phyloP scores from a whole-genome alignment of 2,888 invertebrate genomes.

The Euproctis similis region DNA sequence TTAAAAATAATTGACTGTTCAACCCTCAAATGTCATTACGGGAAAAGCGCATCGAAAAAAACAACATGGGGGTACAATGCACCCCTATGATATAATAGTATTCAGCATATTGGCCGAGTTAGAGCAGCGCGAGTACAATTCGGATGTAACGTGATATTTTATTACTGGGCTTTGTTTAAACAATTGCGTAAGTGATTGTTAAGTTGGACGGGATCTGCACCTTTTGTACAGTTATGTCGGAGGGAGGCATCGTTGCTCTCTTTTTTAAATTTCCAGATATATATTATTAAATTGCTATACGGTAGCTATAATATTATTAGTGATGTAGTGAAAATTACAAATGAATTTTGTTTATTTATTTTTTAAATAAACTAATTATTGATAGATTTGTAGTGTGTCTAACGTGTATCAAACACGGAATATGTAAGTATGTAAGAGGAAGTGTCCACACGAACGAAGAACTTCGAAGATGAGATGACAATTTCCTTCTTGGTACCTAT shows the following conservation, averaged over 20 bases:
- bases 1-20: slow-evolving; percentile 25
- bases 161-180: slow-evolving; percentile 68
- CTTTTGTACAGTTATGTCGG: slow-evolving; percentile 34
- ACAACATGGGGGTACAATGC: slow-evolving; percentile 18
- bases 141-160: slow-evolving; percentile 65
- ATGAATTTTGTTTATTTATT: too few species aligned
- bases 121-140: slow-evolving; percentile 54
- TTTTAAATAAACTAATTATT: too few species aligned
- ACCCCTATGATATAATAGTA: slow-evolving; percentile 27
- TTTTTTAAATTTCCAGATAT: too few species aligned
- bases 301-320: too few species aligned
- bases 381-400: too few species aligned
- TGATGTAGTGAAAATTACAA: too few species aligned
- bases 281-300: too few species aligned
- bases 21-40: slow-evolving; percentile 26
- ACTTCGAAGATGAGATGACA: too few species aligned
- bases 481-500: too few species aligned
- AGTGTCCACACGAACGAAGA: too few species aligned
- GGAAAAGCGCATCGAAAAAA: slow-evolving; percentile 27
- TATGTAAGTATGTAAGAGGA: too few species aligned
- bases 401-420: too few species aligned
- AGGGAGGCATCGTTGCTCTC: slow-evolving; percentile 18
- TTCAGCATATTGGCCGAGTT: slow-evolving; percentile 45
- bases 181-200: slow-evolving; percentile 74
- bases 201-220: slow-evolving; percentile 44